phyloP scores from a whole-genome alignment of 2,797 vertebrate genomes.

The Melanotaenia nigrans region DNA sequence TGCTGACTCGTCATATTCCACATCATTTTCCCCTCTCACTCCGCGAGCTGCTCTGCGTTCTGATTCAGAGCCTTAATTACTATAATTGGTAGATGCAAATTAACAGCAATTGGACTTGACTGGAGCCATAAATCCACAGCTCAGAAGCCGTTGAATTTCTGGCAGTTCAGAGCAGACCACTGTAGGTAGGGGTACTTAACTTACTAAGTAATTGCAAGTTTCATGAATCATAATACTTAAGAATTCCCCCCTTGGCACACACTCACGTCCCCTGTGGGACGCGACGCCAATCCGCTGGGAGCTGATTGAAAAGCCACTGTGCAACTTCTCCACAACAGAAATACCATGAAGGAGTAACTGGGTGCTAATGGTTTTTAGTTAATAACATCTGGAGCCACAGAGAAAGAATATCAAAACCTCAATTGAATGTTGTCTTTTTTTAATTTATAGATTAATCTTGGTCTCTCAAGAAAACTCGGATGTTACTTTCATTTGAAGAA shows the following conservation, averaged over 20 bases:
- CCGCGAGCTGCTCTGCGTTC: constrained; percentile 64
- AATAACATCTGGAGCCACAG: constrained; percentile 45
- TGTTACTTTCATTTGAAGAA: constrained; percentile 25
- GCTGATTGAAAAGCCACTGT: constrained; percentile 62
- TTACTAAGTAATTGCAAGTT: constrained; percentile 82
- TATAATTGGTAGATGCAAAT: constrained; percentile 85
- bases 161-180: constrained; percentile 76
- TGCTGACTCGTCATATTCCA: constrained; percentile 74
- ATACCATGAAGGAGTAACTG: constrained; percentile 31
- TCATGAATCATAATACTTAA: constrained; percentile 82
- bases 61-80: constrained; percentile 81
- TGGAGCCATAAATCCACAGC: constrained; percentile 82
- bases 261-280: constrained; percentile 57
- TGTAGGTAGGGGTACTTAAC: constrained; percentile 75
- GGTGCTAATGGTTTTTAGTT: constrained; percentile 61
- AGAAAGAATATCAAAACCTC: constrained; percentile 43
- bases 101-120: constrained; percentile 85
- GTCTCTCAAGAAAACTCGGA: constrained; percentile 23
- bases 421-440: constrained; percentile 26
- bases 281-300: constrained; percentile 57
- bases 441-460: constrained; percentile 5
- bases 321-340: constrained; percentile 45
- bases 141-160: constrained; percentile 76
- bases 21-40: constrained; percentile 60
- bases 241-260: constrained; percentile 69